Conservation (phyloP, 2,797 vertebrate genomes). For the Acanthurus leucopareius region DNA sequence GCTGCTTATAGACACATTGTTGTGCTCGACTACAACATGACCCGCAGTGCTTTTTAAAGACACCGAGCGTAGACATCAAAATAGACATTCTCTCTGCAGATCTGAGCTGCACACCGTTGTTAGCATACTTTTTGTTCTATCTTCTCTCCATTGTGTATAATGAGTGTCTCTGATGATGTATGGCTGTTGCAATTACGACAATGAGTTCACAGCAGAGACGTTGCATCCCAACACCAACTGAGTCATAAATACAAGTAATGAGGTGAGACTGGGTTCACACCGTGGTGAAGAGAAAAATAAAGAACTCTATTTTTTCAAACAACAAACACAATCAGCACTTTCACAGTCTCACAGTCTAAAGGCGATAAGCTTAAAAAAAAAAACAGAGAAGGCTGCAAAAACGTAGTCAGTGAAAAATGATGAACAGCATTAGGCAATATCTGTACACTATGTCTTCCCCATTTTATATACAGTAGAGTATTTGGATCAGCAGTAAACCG, state of each 20-base stretch:
- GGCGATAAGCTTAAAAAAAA: neutral
- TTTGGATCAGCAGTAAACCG: constrained; percentile 7
- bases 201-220: constrained; percentile 32
- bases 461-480: neutral
- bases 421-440: neutral
- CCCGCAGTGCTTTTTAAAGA: neutral
- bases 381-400: neutral
- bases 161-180: constrained; percentile 47
- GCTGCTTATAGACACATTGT: neutral
- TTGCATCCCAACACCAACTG: constrained; percentile 35
- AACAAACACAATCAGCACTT: constrained; percentile 18
- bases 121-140: neutral
- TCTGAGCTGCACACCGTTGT: neutral
- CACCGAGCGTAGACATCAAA: neutral
- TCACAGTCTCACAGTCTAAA: neutral
- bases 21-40: neutral
- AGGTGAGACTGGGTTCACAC: constrained; percentile 33
- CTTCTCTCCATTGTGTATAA: constrained; percentile 6
- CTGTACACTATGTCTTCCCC: neutral
- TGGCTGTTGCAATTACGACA: constrained; percentile 53
- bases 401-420: neutral
- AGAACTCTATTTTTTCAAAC: neutral
- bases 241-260: constrained; percentile 59
- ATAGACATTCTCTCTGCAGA: constrained; percentile 33
- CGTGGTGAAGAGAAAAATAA: constrained; percentile 25